Percentiles rank a stretch among this genome's conserved stretches.
phyloP scores from a whole-genome alignment of 2,888 invertebrate species.

The Epirrhoe alternata region DNA sequence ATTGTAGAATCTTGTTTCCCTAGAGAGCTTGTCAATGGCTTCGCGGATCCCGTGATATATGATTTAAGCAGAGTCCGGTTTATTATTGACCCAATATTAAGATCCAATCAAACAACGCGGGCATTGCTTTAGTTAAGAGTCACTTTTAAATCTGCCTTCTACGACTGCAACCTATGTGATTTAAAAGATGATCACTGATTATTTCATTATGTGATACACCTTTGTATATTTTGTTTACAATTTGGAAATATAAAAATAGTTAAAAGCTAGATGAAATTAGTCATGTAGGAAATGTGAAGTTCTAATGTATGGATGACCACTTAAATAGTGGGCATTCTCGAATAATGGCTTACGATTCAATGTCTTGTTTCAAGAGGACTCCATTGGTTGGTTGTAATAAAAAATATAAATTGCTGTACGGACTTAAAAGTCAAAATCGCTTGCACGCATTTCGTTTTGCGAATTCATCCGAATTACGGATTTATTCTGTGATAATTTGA shows the following conservation, averaged over 20 bases:
- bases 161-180: constrained; percentile 15
- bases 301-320: not conserved
- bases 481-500: constrained; percentile 24
- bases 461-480: constrained; percentile 8
- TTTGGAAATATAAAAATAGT: constrained; percentile 14
- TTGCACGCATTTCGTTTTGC: constrained; percentile 2
- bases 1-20: no score
- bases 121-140: not conserved
- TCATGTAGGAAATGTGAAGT: not conserved
- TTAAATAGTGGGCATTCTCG: not conserved
- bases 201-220: not conserved
- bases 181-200: constrained; percentile 9
- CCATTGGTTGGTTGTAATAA: not conserved
- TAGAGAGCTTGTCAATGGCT: not conserved
- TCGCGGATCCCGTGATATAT: not conserved
- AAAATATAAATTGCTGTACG: not conserved
- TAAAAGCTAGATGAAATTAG: not conserved
- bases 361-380: not conserved
- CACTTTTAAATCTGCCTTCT: not conserved
- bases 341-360: not conserved
- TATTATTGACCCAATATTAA: not conserved
- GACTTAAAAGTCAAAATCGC: constrained; percentile 2
- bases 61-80: not conserved
- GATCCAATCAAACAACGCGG: not conserved
- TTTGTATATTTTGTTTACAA: constrained; percentile 20